Percentiles rank a stretch among this genome's conserved stretches.
Evolutionary conservation across 1,140 invertebrate genomes (phyloP).

Genomic region (Rhizoglyphus robini): DNA sequence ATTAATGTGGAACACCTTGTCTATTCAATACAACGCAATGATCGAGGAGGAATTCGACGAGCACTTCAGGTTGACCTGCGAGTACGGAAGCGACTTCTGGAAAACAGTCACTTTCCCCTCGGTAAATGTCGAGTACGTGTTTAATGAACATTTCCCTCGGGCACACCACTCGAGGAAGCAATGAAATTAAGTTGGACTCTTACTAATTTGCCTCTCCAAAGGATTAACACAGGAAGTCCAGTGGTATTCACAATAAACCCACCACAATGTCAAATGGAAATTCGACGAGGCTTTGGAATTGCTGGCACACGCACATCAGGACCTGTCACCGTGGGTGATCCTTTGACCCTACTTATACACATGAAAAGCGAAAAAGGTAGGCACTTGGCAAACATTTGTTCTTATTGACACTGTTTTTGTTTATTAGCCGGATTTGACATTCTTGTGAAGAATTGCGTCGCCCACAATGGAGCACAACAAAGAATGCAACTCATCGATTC

Average conservation of each 20-base stretch:
- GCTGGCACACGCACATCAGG: slow-evolving; percentile 65
- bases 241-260: slow-evolving; percentile 83
- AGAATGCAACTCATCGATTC: slow-evolving; percentile 80
- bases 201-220: slow-evolving; percentile 12
- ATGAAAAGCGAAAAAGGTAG: slow-evolving; percentile 86
- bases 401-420: not conserved
- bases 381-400: slow-evolving; percentile 46
- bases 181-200: too few relatives aligned
- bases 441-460: slow-evolving; percentile 86
- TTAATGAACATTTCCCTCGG: too few relatives aligned
- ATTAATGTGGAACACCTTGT: slow-evolving; percentile 90
- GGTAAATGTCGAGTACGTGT: slow-evolving; percentile 78
- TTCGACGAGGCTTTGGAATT: slow-evolving; percentile 66
- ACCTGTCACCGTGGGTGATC: slow-evolving; percentile 78
- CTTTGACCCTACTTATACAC: slow-evolving; percentile 76
- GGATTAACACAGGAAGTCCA: slow-evolving; percentile 60
- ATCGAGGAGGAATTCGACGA: slow-evolving; percentile 90
- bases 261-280: slow-evolving; percentile 89
- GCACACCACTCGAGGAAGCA: too few relatives aligned
- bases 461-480: slow-evolving; percentile 82
- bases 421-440: slow-evolving; percentile 91
- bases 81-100: slow-evolving; percentile 91
- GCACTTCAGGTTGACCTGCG: slow-evolving; percentile 89
- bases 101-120: slow-evolving; percentile 90
- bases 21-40: slow-evolving; percentile 79